phyloP scores from a whole-genome alignment of 2,888 invertebrate species.

The Conistra vaccinii region DNA sequence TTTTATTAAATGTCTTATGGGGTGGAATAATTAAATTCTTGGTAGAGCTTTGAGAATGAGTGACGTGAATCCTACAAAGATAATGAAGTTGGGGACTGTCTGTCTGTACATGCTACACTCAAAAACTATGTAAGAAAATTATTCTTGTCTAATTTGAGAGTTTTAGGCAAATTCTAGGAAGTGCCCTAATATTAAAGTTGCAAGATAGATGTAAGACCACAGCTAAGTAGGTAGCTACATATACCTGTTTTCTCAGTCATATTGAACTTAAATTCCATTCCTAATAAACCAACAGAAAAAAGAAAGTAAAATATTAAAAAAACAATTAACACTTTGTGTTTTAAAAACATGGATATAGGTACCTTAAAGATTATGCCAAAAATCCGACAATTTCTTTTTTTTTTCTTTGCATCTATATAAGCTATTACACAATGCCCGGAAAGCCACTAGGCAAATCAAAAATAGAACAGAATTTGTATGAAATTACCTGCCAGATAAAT shows the following conservation, averaged over 20 bases:
- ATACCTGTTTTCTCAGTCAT: background rate
- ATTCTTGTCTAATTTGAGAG: background rate
- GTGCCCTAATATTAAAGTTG: background rate
- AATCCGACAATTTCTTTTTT: too few species aligned
- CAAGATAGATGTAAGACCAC: too few species aligned
- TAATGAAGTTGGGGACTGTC: background rate
- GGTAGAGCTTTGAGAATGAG: constrained; percentile 11
- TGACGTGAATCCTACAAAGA: background rate
- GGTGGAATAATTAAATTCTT: constrained; percentile 59
- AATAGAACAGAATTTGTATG: too few species aligned
- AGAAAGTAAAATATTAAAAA: too few species aligned
- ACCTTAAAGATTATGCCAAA: background rate
- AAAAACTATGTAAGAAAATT: background rate
- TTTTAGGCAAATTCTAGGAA: too few species aligned
- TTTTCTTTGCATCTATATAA: background rate
- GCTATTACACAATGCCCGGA: too few species aligned
- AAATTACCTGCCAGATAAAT: too few species aligned
- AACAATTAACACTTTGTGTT: too few species aligned
- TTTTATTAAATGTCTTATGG: constrained; percentile 54
- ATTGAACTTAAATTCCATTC: too few species aligned
- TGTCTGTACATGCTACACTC: background rate
- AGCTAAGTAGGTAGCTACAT: too few species aligned
- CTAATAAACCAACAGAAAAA: background rate
- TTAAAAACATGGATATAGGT: too few species aligned
- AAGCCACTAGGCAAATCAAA: background rate